phyloP scores from a whole-genome alignment of 2,113 vertebrate genomes.

The Dipodomys ordii region DNA sequence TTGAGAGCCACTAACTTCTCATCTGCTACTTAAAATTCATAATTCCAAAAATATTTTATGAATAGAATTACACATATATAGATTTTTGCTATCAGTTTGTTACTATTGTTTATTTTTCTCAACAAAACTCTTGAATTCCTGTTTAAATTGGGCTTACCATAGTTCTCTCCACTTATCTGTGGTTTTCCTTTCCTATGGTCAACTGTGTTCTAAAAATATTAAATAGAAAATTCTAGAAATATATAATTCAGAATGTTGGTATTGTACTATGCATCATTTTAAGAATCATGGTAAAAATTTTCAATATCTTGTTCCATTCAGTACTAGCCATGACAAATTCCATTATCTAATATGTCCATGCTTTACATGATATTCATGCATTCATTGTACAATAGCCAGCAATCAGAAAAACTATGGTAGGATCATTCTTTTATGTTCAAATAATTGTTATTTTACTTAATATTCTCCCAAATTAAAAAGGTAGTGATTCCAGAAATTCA shows the following conservation, averaged over 20 bases:
- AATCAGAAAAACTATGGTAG: too few relatives aligned
- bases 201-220: neutral
- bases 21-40: neutral
- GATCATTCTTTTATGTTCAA: neutral
- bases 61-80: neutral
- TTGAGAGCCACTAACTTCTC: neutral
- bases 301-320: neutral
- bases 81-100: neutral
- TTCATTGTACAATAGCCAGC: neutral
- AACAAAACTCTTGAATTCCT: neutral
- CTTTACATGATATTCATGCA: neutral
- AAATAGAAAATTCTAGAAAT: neutral
- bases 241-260: neutral
- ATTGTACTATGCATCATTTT: neutral
- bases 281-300: neutral
- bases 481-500: neutral
- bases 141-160: neutral
- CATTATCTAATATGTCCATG: neutral
- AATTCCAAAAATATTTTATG: neutral
- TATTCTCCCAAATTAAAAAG: neutral
- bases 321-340: neutral
- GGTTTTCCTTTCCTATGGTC: neutral
- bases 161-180: too few relatives aligned
- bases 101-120: neutral
- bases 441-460: too few relatives aligned